Percentiles rank a stretch among this genome's conserved stretches.
Evolutionary conservation across 2,113 vertebrate genomes (phyloP).

Genomic region (Crotalus helleri): DNA sequence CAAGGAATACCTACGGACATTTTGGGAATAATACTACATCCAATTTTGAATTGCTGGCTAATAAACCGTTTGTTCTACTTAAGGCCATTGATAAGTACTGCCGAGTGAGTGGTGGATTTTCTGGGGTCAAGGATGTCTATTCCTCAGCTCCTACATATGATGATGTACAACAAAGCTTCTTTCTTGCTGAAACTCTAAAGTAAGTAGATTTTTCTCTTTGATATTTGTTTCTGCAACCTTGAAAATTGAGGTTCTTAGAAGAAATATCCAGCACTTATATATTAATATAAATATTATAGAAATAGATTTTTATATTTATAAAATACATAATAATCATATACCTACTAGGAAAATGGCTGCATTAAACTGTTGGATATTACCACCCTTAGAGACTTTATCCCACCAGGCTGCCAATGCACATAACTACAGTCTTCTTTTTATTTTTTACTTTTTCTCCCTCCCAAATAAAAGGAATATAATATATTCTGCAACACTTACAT

Average conservation of each 20-base stretch:
- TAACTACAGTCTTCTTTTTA: neutral
- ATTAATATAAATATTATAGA: neutral
- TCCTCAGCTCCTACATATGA: conserved; percentile 91
- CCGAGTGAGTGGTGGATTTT: conserved; percentile 92
- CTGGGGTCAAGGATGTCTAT: conserved; percentile 96
- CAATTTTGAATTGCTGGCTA: neutral
- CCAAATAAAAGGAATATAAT: neutral
- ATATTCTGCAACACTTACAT: neutral
- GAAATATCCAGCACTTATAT: neutral
- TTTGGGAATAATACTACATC: neutral
- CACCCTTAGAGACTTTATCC: neutral
- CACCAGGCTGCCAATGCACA: neutral
- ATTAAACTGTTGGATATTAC: neutral
- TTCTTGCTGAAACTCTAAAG: conserved; percentile 98
- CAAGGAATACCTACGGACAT: neutral
- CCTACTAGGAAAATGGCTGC: neutral
- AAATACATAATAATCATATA: neutral
- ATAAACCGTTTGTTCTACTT: conserved; percentile 26
- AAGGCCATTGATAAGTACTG: conserved; percentile 96
- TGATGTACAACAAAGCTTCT: conserved; percentile 98
- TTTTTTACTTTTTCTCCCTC: neutral
- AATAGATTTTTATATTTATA: neutral
- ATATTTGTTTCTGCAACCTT: conserved; percentile 11
- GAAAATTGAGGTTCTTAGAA: neutral
- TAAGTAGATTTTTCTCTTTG: conserved; percentile 66